These are phyloP conservation scores for Acomys russatus DNA, from an alignment of 2,797 vertebrate genomes.

Conservation along the genomic window DNA sequence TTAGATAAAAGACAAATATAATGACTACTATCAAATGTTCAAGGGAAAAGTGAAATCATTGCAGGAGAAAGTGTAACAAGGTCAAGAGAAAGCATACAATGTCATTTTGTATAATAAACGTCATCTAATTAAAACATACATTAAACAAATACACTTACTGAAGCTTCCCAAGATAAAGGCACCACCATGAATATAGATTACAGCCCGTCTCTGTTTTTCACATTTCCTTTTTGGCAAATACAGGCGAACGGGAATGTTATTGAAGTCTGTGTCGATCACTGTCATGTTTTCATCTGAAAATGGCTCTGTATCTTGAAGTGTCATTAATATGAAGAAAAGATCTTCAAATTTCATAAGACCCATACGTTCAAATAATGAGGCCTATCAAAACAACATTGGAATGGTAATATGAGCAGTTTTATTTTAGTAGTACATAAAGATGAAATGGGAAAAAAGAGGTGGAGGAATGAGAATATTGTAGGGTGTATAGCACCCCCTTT, in stretches of 20 bases:
- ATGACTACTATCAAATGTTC: not conserved
- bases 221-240: constrained; percentile 89
- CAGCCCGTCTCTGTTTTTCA: constrained; percentile 87
- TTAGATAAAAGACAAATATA: not conserved
- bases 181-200: constrained; percentile 93
- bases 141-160: constrained; percentile 88
- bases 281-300: constrained; percentile 90
- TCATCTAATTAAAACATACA: not conserved
- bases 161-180: constrained; percentile 92
- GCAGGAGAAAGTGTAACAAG: not conserved
- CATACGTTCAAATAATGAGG: not conserved
- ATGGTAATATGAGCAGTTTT: not conserved
- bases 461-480: not conserved
- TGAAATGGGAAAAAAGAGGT: not conserved
- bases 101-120: not conserved
- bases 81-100: not conserved
- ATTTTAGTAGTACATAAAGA: not conserved
- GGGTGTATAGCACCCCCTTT: no score
- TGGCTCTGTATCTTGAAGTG: not conserved
- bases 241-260: constrained; percentile 91
- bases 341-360: constrained; percentile 77
- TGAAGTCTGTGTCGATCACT: constrained; percentile 91
- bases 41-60: not conserved
- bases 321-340: rapidly evolving
- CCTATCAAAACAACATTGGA: constrained; percentile 68